These are phyloP conservation scores for Pantherophis guttatus DNA, from an alignment of 2,113 vertebrate species.

Conservation along the genomic window DNA sequence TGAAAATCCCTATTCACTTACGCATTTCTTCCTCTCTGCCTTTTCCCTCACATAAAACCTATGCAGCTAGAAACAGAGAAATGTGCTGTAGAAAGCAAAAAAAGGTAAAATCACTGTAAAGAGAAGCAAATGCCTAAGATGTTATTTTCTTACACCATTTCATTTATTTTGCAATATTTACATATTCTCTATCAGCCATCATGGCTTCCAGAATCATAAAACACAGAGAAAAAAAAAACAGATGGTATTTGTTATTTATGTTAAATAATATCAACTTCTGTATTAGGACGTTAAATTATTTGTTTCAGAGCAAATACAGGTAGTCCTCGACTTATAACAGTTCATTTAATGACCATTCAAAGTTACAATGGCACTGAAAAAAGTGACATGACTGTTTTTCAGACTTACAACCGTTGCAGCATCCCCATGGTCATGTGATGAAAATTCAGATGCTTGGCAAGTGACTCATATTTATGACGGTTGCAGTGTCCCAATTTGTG, in stretches of 20 bases:
- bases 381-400: background rate
- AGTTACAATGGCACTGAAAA: background rate
- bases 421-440: background rate
- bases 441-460: background rate
- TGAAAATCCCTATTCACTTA: background rate
- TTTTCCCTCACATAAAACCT: background rate
- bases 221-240: background rate
- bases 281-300: background rate
- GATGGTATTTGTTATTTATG: background rate
- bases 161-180: background rate
- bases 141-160: background rate
- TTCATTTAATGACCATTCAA: background rate
- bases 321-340: background rate
- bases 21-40: background rate
- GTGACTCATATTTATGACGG: background rate
- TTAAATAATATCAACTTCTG: background rate
- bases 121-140: background rate
- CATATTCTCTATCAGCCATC: background rate
- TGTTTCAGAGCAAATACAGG: background rate
- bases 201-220: background rate
- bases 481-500: background rate
- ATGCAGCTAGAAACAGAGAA: background rate
- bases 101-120: background rate
- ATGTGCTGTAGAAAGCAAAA: background rate
- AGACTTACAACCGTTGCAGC: background rate